Evolutionary conservation across 2,888 invertebrate genomes (phyloP).

Genomic region (Nemoura dubitans): DNA sequence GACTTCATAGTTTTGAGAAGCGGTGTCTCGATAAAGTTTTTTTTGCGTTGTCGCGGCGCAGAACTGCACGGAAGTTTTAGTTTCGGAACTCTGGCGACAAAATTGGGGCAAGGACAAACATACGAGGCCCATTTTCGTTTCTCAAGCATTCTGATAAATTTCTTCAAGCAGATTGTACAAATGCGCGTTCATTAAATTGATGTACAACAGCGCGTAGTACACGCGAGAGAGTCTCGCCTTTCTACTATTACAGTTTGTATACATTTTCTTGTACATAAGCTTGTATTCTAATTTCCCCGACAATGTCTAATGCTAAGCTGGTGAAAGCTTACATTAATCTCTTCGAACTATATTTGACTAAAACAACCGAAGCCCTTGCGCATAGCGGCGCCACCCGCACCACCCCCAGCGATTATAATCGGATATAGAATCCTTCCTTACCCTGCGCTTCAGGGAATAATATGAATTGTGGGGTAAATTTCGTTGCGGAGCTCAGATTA

Average conservation of each 20-base stretch:
- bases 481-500: too few species aligned
- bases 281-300: neutral
- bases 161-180: too few species aligned
- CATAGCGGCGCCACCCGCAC: neutral
- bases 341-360: constrained; percentile 4
- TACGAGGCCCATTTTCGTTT: too few species aligned
- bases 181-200: too few species aligned
- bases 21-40: neutral
- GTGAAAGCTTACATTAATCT: constrained; percentile 5
- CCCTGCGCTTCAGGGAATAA: neutral
- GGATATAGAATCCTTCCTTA: neutral
- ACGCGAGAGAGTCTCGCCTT: neutral
- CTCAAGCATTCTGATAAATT: too few species aligned
- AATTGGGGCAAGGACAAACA: neutral
- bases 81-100: neutral
- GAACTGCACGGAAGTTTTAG: neutral
- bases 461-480: too few species aligned
- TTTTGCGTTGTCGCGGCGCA: neutral
- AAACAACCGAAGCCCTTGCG: neutral
- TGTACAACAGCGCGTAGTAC: neutral
- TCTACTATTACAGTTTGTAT: neutral
- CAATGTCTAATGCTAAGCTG: constrained; percentile 12
- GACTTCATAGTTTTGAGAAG: neutral
- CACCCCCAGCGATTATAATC: neutral
- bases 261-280: constrained; percentile 3